phyloP scores from a whole-genome alignment of 2,888 invertebrate genomes.

The Amiota mariae region DNA sequence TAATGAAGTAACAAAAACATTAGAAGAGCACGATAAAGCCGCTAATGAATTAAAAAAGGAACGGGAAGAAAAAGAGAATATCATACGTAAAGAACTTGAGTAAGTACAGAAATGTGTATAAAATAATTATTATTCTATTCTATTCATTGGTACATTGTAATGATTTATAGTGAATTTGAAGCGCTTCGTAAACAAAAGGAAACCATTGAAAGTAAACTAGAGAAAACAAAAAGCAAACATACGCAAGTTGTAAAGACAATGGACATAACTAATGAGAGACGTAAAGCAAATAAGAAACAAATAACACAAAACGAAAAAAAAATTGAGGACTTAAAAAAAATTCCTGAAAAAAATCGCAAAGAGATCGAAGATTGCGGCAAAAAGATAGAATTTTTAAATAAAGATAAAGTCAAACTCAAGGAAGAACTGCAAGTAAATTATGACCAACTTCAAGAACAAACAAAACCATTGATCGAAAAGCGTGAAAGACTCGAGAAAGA shows the following conservation, averaged over 20 bases:
- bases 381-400: constrained; percentile 75
- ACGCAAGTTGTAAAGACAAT: constrained; percentile 80
- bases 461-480: constrained; percentile 75
- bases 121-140: not conserved
- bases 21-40: constrained; percentile 72
- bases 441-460: constrained; percentile 75
- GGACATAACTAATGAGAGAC: constrained; percentile 81
- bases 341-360: constrained; percentile 83
- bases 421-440: constrained; percentile 79
- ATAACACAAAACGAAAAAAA: constrained; percentile 81
- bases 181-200: constrained; percentile 77
- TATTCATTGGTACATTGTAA: not conserved
- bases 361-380: constrained; percentile 81
- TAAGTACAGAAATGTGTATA: constrained; percentile 53
- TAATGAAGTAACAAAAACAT: constrained; percentile 77
- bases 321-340: constrained; percentile 78
- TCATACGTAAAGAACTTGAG: constrained; percentile 69
- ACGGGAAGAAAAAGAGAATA: constrained; percentile 74
- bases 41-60: constrained; percentile 68
- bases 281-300: constrained; percentile 82
- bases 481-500: constrained; percentile 77
- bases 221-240: constrained; percentile 79
- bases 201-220: constrained; percentile 77
- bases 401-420: constrained; percentile 76
- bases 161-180: constrained; percentile 76